Percentiles rank a stretch among this genome's conserved stretches.
These are phyloP conservation scores for Ceratina japonica DNA, from an alignment of 1,140 invertebrate genomes.

Conservation along the genomic window DNA sequence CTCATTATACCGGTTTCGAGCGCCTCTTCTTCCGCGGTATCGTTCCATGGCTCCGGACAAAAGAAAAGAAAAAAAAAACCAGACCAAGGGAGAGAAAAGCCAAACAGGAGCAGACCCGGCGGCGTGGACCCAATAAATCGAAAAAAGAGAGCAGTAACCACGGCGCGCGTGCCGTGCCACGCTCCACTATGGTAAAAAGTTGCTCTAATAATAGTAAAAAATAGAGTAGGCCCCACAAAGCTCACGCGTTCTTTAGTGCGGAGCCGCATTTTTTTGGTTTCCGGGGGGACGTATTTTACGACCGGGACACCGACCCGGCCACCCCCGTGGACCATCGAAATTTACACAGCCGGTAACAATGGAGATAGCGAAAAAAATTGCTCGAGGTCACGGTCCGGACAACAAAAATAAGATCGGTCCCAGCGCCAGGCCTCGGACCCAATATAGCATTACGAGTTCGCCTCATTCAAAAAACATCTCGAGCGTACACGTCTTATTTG, in stretches of 20 bases:
- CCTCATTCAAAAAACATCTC: conserved; percentile 70
- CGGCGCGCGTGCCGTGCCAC: conserved; percentile 63
- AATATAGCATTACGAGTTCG: conserved; percentile 71
- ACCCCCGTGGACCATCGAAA: not conserved
- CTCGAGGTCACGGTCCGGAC: no score
- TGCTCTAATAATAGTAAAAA: conserved; percentile 77
- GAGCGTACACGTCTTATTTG: conserved; percentile 67
- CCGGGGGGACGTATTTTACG: conserved; percentile 20
- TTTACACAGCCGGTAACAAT: not conserved
- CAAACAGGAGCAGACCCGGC: not conserved
- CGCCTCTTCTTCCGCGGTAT: not conserved
- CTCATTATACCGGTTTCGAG: conserved; percentile 43
- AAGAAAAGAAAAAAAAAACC: not conserved
- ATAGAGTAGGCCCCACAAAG: conserved; percentile 58
- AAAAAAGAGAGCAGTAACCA: conserved; percentile 42
- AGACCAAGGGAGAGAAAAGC: not conserved
- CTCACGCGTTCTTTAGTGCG: conserved; percentile 7
- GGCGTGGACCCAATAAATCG: conserved; percentile 65
- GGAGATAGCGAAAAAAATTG: not conserved
- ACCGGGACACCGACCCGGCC: not conserved
- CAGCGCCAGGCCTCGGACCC: not conserved
- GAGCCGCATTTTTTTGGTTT: conserved; percentile 28
- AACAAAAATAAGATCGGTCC: not conserved
- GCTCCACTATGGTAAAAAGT: conserved; percentile 68
- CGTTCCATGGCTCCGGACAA: not conserved